A percentile compares a stretch with the other conserved stretches of the same genome.
These are phyloP conservation scores for Gymnodraco acuticeps DNA, from an alignment of 2,797 vertebrate species.

Conservation along the genomic window DNA sequence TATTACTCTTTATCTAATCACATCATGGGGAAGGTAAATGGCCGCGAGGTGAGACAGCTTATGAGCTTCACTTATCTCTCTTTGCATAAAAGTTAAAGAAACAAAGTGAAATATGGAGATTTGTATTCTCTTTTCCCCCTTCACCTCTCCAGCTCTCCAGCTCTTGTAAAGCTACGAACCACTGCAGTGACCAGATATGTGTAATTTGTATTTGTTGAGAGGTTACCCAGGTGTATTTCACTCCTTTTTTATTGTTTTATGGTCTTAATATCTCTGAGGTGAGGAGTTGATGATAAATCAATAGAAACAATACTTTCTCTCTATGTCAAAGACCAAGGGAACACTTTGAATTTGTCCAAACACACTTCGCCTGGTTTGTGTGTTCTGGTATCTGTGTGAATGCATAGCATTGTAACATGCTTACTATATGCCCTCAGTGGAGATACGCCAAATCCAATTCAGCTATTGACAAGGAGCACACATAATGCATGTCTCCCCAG, in stretches of 20 bases:
- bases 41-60: conserved; percentile 12
- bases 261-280: conserved; percentile 66
- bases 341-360: conserved; percentile 37
- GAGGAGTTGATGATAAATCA: conserved; percentile 68
- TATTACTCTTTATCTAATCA: conserved; percentile 47
- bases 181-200: neutral
- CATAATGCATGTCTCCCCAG: conserved; percentile 35
- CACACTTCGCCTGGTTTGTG: conserved; percentile 17
- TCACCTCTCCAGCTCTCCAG: conserved; percentile 1
- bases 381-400: conserved; percentile 6
- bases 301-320: conserved; percentile 58
- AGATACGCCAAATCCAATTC: conserved; percentile 56
- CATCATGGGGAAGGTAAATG: conserved; percentile 2
- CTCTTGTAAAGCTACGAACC: conserved; percentile 10
- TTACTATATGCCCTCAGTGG: conserved; percentile 23
- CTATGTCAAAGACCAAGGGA: conserved; percentile 47
- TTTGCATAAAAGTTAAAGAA: conserved; percentile 20
- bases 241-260: conserved; percentile 57
- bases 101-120: neutral
- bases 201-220: conserved; percentile 35
- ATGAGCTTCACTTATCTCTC: conserved; percentile 5
- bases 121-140: neutral
- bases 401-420: conserved; percentile 21
- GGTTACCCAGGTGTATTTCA: conserved; percentile 49
- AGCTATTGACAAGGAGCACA: conserved; percentile 47